phyloP scores from a whole-genome alignment of 2,888 invertebrate species.

The Tyria jacobaeae region DNA sequence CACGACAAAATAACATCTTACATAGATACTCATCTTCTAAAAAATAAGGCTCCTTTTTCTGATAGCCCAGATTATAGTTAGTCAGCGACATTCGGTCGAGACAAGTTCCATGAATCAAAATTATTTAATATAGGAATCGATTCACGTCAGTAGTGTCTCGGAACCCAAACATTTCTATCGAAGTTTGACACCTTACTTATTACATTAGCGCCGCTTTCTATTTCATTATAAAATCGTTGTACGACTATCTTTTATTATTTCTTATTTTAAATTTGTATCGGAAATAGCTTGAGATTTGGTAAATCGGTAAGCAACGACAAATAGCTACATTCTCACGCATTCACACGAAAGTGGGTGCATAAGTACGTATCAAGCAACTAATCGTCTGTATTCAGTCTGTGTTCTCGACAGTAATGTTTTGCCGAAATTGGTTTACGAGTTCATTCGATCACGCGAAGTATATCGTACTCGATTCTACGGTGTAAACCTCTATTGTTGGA shows the following conservation, averaged over 20 bases:
- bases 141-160: neutral
- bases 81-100: too few relatives aligned
- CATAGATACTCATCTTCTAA: too few relatives aligned
- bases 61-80: too few relatives aligned
- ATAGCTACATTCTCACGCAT: slow-evolving; percentile 52
- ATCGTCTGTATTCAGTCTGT: slow-evolving; percentile 55
- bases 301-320: slow-evolving; percentile 26
- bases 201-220: neutral
- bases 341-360: slow-evolving; percentile 59
- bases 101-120: neutral
- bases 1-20: too few relatives aligned
- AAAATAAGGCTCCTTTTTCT: too few relatives aligned
- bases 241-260: slow-evolving; percentile 27
- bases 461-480: slow-evolving; percentile 44
- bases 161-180: neutral
- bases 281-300: slow-evolving; percentile 20
- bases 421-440: slow-evolving; percentile 67
- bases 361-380: slow-evolving; percentile 54
- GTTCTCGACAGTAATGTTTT: slow-evolving; percentile 56
- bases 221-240: slow-evolving; percentile 28
- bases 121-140: neutral
- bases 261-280: slow-evolving; percentile 23
- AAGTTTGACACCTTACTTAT: neutral
- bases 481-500: slow-evolving; percentile 36
- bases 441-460: slow-evolving; percentile 62